These are phyloP conservation scores for Cylloceria caligata DNA, from an alignment of 2,888 invertebrate genomes.

Conservation along the genomic window DNA sequence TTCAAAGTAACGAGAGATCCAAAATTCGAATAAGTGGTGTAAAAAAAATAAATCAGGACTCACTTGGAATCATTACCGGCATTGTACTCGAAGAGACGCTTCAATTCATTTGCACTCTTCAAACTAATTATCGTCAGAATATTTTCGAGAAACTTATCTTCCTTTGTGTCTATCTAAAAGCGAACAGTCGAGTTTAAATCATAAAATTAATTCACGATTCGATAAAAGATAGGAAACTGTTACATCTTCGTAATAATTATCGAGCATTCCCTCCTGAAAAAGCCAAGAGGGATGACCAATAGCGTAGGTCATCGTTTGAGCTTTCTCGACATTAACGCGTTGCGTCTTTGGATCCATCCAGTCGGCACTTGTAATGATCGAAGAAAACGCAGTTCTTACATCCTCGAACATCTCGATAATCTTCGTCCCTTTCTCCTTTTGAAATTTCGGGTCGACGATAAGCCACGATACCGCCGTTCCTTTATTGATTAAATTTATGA, in stretches of 20 bases:
- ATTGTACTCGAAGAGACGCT: conserved; percentile 86
- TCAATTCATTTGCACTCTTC: conserved; percentile 86
- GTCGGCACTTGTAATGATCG: conserved; percentile 87
- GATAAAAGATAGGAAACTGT: neutral
- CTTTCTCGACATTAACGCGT: conserved; percentile 90
- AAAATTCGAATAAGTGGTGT: no score
- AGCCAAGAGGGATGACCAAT: conserved; percentile 93
- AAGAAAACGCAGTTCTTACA: conserved; percentile 89
- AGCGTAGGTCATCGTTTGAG: conserved; percentile 90
- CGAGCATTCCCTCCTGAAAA: conserved; percentile 88
- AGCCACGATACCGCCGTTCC: conserved; percentile 84
- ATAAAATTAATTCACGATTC: neutral
- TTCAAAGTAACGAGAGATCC: no score
- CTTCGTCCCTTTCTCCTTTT: conserved; percentile 82
- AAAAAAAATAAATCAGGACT: no score
- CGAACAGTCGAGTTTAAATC: neutral
- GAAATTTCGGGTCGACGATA: conserved; percentile 79
- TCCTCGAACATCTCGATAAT: conserved; percentile 91
- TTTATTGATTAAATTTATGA: conserved; percentile 65
- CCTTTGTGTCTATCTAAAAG: conserved; percentile 86
- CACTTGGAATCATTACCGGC: conserved; percentile 82
- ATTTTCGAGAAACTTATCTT: conserved; percentile 88
- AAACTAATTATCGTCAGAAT: conserved; percentile 88
- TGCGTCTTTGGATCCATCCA: conserved; percentile 94
- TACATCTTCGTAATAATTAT: conserved; percentile 89